Conservation (phyloP, 1,140 invertebrate species). For the Plodia interpunctella region DNA sequence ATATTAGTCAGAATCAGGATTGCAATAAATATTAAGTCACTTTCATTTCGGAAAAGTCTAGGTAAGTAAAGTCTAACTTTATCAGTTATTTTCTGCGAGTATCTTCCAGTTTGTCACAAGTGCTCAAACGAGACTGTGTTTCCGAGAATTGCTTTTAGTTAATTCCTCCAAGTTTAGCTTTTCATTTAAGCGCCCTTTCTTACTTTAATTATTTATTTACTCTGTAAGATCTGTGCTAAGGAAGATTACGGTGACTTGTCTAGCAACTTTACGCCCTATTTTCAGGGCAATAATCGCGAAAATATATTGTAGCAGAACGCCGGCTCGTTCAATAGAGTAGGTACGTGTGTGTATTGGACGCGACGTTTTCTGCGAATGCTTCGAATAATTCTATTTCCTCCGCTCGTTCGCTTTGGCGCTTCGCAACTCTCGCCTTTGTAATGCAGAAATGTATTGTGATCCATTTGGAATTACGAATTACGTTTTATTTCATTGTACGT, state of each 20-base stretch:
- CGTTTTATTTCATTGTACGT: not conserved
- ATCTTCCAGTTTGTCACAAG: too few relatives aligned
- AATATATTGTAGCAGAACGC: not conserved
- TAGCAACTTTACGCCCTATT: not conserved
- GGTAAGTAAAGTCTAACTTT: too few relatives aligned
- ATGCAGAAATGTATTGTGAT: conserved; percentile 7
- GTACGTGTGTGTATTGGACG: not conserved
- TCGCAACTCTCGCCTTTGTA: not conserved
- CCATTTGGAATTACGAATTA: conserved; percentile 1
- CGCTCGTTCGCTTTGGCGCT: not conserved
- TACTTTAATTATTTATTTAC: not conserved
- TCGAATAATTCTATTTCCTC: conserved; percentile 2
- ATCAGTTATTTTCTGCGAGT: too few relatives aligned
- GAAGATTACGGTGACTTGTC: not conserved
- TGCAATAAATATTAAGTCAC: too few relatives aligned
- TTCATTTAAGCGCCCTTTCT: not conserved
- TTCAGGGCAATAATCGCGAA: not conserved
- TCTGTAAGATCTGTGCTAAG: not conserved
- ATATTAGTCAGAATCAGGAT: too few relatives aligned
- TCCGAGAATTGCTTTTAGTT: not conserved
- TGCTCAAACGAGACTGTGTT: too few relatives aligned
- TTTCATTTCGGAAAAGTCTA: too few relatives aligned
- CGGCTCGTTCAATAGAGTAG: not conserved
- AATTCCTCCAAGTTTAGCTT: not conserved
- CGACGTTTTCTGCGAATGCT: conserved; percentile 1